A percentile compares a stretch with the other conserved stretches of the same genome.
These are phyloP conservation scores for Tromatobia lineatoria DNA, from an alignment of 2,888 invertebrate species.

Conservation along the genomic window DNA sequence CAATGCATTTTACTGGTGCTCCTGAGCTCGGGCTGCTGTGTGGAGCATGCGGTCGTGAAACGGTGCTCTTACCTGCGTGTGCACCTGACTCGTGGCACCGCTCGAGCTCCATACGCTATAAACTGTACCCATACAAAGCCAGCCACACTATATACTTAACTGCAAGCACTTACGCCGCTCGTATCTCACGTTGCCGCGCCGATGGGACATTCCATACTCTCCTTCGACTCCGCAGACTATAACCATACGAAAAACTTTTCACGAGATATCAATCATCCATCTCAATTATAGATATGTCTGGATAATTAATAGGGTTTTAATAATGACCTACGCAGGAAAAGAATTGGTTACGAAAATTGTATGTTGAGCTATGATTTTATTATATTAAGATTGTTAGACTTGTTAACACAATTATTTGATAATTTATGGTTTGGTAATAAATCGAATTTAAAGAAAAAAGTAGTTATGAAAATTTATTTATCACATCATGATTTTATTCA, in stretches of 20 bases:
- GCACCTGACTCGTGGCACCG: slow-evolving; percentile 64
- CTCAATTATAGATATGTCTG: not conserved
- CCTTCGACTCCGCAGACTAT: not conserved
- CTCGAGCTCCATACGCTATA: slow-evolving; percentile 31
- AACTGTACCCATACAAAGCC: not conserved
- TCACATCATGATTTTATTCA: no score
- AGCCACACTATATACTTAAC: slow-evolving; percentile 16
- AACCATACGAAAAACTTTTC: slow-evolving; percentile 3
- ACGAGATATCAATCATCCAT: not conserved
- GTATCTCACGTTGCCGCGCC: slow-evolving; percentile 48
- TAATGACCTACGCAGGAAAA: not conserved
- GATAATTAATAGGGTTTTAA: not conserved
- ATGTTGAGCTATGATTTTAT: no score
- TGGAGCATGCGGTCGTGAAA: slow-evolving; percentile 63
- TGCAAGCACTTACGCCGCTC: slow-evolving; percentile 31
- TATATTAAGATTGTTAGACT: no score
- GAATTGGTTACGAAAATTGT: not conserved
- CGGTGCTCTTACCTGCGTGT: slow-evolving; percentile 65
- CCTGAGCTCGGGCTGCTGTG: slow-evolving; percentile 44
- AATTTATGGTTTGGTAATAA: no score
- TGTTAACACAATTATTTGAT: no score
- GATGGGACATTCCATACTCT: slow-evolving; percentile 51
- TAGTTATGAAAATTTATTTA: no score
- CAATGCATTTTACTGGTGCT: slow-evolving; percentile 45
- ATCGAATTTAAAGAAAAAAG: no score